These are phyloP conservation scores for Mus spretus DNA, from an alignment of 2,797 vertebrate genomes.

Conservation along the genomic window DNA sequence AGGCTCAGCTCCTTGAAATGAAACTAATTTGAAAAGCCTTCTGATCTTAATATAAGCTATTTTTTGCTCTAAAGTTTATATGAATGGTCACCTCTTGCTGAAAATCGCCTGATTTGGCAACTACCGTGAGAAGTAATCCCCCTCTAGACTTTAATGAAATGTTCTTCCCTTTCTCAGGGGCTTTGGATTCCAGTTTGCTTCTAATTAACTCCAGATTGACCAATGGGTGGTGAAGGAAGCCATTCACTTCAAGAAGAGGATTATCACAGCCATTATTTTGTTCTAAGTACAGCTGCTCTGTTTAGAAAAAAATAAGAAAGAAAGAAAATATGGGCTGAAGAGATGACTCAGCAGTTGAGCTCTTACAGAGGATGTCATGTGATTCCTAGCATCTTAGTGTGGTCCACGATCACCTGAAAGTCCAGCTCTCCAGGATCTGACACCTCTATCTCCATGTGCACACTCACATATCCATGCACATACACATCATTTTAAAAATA, in stretches of 20 bases:
- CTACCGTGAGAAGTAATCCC: slow-evolving; percentile 55
- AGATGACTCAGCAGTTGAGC: neutral
- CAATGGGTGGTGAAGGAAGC: slow-evolving; percentile 73
- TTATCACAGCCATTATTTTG: slow-evolving; percentile 79
- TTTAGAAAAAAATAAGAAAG: slow-evolving; percentile 66
- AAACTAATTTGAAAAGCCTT: slow-evolving; percentile 78
- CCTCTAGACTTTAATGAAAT: slow-evolving; percentile 75
- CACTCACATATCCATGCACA: neutral
- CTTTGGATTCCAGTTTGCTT: slow-evolving; percentile 63
- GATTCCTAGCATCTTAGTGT: neutral
- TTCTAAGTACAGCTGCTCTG: slow-evolving; percentile 70
- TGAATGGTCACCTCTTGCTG: slow-evolving; percentile 76
- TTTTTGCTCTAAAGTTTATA: slow-evolving; percentile 72
- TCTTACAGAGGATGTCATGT: too few relatives aligned
- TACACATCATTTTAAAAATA: neutral
- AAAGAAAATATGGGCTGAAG: neutral
- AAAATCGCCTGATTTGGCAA: slow-evolving; percentile 59
- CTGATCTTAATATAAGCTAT: slow-evolving; percentile 72
- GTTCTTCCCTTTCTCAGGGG: slow-evolving; percentile 66
- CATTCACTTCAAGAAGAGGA: slow-evolving; percentile 57
- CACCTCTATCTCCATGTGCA: neutral
- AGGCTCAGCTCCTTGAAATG: slow-evolving; percentile 69
- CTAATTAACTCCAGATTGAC: slow-evolving; percentile 79
- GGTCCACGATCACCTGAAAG: neutral
- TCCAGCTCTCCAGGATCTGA: neutral